Evolutionary conservation across 2,113 vertebrate genomes (phyloP), one percentile per base, ranked within the genome.

Genomic region (Nymphicus hollandicus): DNA sequence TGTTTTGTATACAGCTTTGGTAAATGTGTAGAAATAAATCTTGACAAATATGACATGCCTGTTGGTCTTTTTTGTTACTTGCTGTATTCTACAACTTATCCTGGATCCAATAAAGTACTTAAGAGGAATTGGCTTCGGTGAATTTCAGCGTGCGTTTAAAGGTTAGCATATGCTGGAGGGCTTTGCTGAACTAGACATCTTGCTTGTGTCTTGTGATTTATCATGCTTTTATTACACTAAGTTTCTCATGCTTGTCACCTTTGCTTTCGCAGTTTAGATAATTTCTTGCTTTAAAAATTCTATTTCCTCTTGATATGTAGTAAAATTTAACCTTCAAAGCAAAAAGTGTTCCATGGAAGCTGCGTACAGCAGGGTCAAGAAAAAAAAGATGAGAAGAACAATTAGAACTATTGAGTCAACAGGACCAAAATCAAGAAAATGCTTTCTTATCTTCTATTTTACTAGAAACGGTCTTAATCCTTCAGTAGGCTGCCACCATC

Each of bases 111-210:
- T 91, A 50, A 91, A 77, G 25, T 88, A 52, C 28, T 88, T 53
- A 41, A 80, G 44, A 88, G 29, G 39, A 93, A n/a, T 50, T 85
- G 7, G 35, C 20, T 44, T 89, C 70, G 22, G 27, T 90, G 68
- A 91, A 82, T 91, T 95, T 79, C 74, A 65, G 28, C 60, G n/a
- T 46, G 25, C 86, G 15, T 93, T 91, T 91, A 77, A 94, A 81
- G 31, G 58, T 66, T 77, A 74, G 15, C 27, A 35, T 81, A 53
- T 63, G 53, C 37, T 73, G 88, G 60, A 69, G 20, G 17, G 58
- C 61, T 92, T 65, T 87, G 31, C 28, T 69, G 47, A 82, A 44
- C 22, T 29, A 37, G 25, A 49, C 9, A 31, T 79, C 39, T 79
- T 76, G 49, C 47, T 81, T 72, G 73, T 69, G 28, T 60, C 31